These are phyloP conservation scores for Hyles euphorbiae DNA, from an alignment of 1,140 invertebrate genomes.

Conservation along the genomic window DNA sequence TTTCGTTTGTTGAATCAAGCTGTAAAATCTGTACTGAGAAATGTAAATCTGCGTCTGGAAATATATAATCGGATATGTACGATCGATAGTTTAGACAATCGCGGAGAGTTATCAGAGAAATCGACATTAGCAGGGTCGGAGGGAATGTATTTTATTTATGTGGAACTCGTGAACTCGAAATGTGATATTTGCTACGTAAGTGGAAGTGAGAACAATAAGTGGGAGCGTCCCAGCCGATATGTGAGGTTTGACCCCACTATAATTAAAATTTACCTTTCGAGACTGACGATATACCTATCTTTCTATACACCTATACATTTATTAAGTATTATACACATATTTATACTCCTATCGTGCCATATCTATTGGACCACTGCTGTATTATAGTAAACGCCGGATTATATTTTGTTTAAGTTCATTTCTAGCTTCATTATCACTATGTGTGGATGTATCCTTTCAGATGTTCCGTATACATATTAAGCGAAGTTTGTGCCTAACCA, in stretches of 20 bases:
- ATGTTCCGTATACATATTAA: neutral
- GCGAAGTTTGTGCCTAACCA: too few relatives aligned
- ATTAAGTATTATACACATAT: too few relatives aligned
- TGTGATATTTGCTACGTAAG: too few relatives aligned
- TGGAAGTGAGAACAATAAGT: too few relatives aligned
- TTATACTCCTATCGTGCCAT: constrained; percentile 12
- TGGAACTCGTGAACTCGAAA: too few relatives aligned
- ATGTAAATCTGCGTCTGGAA: too few relatives aligned
- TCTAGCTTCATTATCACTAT: constrained; percentile 2
- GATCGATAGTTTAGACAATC: too few relatives aligned
- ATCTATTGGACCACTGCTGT: constrained; percentile 18
- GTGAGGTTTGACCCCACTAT: constrained; percentile 21
- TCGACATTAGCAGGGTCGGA: too few relatives aligned
- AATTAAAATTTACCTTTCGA: constrained; percentile 25
- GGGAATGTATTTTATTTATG: too few relatives aligned
- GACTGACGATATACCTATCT: constrained; percentile 51
- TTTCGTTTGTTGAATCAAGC: neutral
- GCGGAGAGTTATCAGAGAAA: too few relatives aligned
- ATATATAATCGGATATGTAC: too few relatives aligned
- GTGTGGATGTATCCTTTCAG: neutral
- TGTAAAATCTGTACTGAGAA: constrained; percentile 1
- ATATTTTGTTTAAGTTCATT: too few relatives aligned
- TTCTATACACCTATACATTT: constrained; percentile 1
- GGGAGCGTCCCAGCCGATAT: constrained; percentile 1
- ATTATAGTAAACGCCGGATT: neutral